A percentile compares a stretch with the other conserved stretches of the same genome.
phyloP scores from a whole-genome alignment of 2,888 invertebrate species.

The Lasioglossum calceatum region DNA sequence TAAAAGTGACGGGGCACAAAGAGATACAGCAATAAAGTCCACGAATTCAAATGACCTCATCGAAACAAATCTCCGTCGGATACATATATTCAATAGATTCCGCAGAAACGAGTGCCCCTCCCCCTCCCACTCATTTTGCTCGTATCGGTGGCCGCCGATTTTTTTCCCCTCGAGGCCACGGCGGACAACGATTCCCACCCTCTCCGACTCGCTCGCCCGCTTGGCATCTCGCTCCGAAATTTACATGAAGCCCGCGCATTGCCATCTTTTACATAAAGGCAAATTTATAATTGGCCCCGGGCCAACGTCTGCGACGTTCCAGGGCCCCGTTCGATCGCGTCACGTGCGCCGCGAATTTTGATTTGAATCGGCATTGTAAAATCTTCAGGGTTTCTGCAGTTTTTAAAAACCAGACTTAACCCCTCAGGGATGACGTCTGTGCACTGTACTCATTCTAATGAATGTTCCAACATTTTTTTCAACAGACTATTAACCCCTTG shows the following conservation, averaged over 20 bases:
- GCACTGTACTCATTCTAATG: not conserved
- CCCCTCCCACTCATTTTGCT: not conserved
- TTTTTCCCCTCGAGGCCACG: not conserved
- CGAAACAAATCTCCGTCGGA: conserved; percentile 30
- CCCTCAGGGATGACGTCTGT: not conserved
- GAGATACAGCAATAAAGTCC: conserved; percentile 15
- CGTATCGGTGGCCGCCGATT: conserved; percentile 7
- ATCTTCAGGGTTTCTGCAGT: not conserved
- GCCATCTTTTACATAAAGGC: conserved; percentile 59
- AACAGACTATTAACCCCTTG: not conserved
- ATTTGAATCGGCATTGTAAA: conserved; percentile 45
- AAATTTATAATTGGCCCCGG: conserved; percentile 66
- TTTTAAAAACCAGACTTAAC: not conserved
- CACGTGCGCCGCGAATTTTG: conserved; percentile 49
- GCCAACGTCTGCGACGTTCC: conserved; percentile 58
- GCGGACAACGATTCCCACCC: conserved; percentile 42
- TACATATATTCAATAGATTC: conserved; percentile 32
- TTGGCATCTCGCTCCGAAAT: conserved; percentile 42
- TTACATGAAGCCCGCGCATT: conserved; percentile 56
- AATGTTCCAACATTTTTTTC: not conserved
- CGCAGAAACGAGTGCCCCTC: not conserved
- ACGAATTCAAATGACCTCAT: conserved; percentile 34
- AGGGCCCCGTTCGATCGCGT: conserved; percentile 43
- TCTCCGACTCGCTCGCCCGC: conserved; percentile 7
- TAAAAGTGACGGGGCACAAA: not conserved